Evolutionary conservation across 2,797 vertebrate species (phyloP).

Genomic region (Coregonus sp.): DNA sequence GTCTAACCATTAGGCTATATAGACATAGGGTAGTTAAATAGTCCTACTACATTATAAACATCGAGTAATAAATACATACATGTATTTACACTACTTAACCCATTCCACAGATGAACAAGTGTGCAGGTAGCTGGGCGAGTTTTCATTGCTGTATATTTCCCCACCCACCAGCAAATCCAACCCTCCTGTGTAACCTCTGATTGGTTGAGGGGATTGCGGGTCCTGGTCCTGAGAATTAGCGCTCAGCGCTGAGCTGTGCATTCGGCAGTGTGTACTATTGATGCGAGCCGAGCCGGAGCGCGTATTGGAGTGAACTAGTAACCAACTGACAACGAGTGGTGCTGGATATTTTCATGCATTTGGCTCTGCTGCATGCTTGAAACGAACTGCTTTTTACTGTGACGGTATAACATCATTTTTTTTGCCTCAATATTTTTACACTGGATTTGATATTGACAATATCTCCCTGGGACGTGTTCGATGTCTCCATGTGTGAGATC

Average conservation of each 20-base stretch:
- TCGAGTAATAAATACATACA: background rate
- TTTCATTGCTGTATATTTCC: slow-evolving; percentile 66
- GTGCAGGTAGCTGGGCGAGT: slow-evolving; percentile 76
- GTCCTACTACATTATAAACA: background rate
- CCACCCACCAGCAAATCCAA: slow-evolving; percentile 78
- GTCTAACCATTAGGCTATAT: too few species aligned
- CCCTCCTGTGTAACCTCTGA: slow-evolving; percentile 77
- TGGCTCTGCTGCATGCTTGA: slow-evolving; percentile 58
- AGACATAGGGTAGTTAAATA: too few species aligned
- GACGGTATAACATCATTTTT: slow-evolving; percentile 31
- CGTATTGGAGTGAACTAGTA: slow-evolving; percentile 70
- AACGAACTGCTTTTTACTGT: slow-evolving; percentile 45
- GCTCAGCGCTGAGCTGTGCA: slow-evolving; percentile 73
- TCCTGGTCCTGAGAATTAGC: slow-evolving; percentile 74
- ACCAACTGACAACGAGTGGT: slow-evolving; percentile 61
- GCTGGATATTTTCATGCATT: slow-evolving; percentile 61
- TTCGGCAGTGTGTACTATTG: slow-evolving; percentile 85
- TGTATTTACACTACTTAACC: background rate
- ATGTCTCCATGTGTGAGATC: slow-evolving; percentile 51
- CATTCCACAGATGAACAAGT: slow-evolving; percentile 57
- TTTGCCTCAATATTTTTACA: slow-evolving; percentile 28
- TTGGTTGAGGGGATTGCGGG: slow-evolving; percentile 86
- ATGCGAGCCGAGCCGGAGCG: slow-evolving; percentile 71
- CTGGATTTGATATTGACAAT: slow-evolving; percentile 58
- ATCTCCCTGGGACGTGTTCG: slow-evolving; percentile 51